Conservation (phyloP, 92 coral and sea anemone species). For the Phenganax subtilis region DNA sequence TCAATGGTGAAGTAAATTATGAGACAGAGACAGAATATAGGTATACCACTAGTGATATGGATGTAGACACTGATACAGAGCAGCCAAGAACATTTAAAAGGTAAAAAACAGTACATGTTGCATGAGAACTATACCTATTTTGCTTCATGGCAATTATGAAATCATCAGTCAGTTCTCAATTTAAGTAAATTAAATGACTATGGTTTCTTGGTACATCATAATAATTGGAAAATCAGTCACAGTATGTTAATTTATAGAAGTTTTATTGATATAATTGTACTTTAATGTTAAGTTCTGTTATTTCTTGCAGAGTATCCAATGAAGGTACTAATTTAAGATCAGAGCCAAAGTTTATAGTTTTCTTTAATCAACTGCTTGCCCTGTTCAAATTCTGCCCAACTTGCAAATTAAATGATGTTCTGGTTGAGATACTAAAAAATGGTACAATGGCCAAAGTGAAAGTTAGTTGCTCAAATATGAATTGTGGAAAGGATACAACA, state of each 20-base stretch:
- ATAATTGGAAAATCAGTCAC: too few species aligned
- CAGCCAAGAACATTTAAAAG: neutral
- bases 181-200: too few species aligned
- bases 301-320: too few species aligned
- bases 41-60: neutral
- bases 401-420: neutral
- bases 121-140: neutral
- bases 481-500: neutral
- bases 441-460: slow-evolving; percentile 3
- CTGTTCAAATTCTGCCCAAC: neutral
- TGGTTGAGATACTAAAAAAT: neutral
- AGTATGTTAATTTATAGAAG: too few species aligned
- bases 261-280: too few species aligned
- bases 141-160: neutral
- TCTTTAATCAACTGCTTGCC: neutral
- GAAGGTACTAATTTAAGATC: too few species aligned
- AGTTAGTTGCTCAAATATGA: neutral
- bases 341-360: too few species aligned
- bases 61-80: neutral
- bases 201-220: too few species aligned
- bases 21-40: neutral
- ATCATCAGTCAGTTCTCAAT: too few species aligned
- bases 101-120: neutral
- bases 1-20: neutral
- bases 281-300: too few species aligned